phyloP scores from a whole-genome alignment of 2,797 vertebrate genomes.

The Acrocephalus scirpaceus region DNA sequence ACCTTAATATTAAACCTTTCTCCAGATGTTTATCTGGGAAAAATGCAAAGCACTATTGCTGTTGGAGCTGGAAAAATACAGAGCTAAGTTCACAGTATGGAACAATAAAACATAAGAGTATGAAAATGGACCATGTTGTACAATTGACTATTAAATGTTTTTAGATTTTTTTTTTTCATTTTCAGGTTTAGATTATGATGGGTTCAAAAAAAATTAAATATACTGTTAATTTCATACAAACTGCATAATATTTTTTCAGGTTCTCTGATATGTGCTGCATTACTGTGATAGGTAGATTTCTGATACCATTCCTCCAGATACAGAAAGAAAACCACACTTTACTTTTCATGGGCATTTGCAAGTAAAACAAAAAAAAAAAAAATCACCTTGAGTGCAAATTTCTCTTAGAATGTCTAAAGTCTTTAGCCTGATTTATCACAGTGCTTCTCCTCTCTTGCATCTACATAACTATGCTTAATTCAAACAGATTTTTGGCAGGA shows the following conservation, averaged over 20 bases:
- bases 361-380: neutral
- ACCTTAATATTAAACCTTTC: neutral
- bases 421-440: neutral
- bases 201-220: neutral
- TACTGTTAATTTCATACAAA: neutral
- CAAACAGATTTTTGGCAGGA: neutral
- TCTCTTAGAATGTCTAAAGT: neutral
- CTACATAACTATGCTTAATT: neutral
- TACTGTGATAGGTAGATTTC: neutral
- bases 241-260: neutral
- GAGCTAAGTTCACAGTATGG: neutral
- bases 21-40: neutral
- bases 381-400: neutral
- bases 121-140: neutral
- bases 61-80: neutral
- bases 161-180: neutral
- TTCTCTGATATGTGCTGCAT: neutral
- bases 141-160: neutral
- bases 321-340: neutral
- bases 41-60: neutral
- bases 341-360: neutral
- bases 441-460: neutral
- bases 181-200: neutral
- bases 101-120: neutral
- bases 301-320: neutral